Conservation (phyloP, 2,113 vertebrate genomes). For the Aegithalos caudatus region DNA sequence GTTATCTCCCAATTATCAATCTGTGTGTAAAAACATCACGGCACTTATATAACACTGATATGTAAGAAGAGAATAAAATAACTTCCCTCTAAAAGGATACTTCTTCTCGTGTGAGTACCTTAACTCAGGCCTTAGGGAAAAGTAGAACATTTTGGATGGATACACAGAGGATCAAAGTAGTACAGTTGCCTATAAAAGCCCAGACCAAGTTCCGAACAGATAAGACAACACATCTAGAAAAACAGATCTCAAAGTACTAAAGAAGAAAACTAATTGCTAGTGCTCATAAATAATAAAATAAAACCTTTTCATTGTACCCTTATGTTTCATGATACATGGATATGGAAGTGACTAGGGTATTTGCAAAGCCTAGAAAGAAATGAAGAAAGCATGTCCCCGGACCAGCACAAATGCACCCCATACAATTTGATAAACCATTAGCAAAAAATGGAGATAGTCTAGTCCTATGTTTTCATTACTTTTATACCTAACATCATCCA, state of each 20-base stretch:
- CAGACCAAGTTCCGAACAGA: background rate
- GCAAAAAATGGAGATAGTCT: background rate
- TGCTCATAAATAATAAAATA: background rate
- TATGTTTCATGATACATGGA: background rate
- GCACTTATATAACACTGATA: background rate
- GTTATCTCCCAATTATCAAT: background rate
- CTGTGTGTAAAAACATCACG: background rate
- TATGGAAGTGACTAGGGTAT: background rate
- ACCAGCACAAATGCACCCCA: background rate
- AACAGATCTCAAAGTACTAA: background rate
- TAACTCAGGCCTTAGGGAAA: background rate
- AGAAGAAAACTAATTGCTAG: background rate
- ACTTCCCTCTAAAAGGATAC: background rate
- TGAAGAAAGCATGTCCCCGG: background rate
- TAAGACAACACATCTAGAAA: background rate
- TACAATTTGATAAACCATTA: background rate
- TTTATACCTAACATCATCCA: constrained; percentile 20
- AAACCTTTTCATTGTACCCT: background rate
- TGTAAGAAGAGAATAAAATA: background rate
- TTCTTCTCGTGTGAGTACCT: rapidly evolving
- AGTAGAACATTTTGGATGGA: background rate
- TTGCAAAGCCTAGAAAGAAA: background rate
- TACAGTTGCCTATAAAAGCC: background rate
- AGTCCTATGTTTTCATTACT: background rate
- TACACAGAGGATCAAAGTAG: background rate